A percentile compares a stretch with the other conserved stretches of the same genome.
phyloP scores from a whole-genome alignment of 2,797 vertebrate genomes.

The Coregonus suidteri region DNA sequence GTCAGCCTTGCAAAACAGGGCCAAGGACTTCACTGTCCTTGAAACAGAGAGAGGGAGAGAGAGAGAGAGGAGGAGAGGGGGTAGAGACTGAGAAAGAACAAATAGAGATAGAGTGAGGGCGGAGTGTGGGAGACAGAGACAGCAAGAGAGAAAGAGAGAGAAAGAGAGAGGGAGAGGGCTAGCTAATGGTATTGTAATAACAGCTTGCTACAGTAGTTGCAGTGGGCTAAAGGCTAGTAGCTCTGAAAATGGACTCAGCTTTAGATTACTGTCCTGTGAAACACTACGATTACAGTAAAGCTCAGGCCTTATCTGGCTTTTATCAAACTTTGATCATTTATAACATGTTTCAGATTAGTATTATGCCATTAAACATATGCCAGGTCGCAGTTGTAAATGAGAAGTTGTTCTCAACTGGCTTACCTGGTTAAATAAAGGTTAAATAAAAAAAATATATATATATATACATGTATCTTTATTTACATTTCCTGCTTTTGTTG shows the following conservation, averaged over 20 bases:
- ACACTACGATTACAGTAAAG: neutral
- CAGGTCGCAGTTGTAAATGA: too few species aligned
- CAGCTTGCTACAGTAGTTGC: neutral
- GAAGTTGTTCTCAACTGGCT: too few species aligned
- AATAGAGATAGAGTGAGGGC: neutral
- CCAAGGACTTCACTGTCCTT: conserved; percentile 3
- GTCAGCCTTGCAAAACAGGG: neutral
- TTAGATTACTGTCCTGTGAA: conserved; percentile 18
- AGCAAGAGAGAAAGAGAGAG: conserved; percentile 5
- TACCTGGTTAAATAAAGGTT: too few species aligned
- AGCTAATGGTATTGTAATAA: conserved; percentile 46
- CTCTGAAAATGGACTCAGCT: neutral
- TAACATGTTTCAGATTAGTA: neutral
- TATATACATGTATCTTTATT: neutral
- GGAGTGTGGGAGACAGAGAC: conserved; percentile 7
- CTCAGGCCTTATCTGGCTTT: neutral
- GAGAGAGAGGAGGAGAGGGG: neutral
- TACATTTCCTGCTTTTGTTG: neutral
- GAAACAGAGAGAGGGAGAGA: neutral
- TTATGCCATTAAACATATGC: neutral
- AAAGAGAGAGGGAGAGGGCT: conserved; percentile 13
- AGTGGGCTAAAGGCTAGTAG: neutral
- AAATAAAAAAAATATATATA: too few species aligned
- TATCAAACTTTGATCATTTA: neutral
- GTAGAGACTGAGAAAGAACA: neutral